These are phyloP conservation scores for Ischnura elegans DNA, from an alignment of 2,888 invertebrate species.

Conservation along the genomic window DNA sequence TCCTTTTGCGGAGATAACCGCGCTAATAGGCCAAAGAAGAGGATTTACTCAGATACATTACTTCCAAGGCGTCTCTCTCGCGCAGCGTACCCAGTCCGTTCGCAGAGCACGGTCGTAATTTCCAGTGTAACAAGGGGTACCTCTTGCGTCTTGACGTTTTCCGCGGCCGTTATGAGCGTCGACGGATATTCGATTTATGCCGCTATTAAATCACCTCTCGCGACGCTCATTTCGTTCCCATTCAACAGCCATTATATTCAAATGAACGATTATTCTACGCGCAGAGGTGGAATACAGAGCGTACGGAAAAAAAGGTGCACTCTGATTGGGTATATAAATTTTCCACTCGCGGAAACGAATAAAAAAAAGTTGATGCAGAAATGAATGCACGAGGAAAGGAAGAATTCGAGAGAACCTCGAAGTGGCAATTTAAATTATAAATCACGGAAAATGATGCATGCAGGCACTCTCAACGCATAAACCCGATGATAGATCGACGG, in stretches of 20 bases:
- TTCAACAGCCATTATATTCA: background rate
- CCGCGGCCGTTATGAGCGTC: background rate
- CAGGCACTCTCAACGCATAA: no score
- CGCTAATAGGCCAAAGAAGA: background rate
- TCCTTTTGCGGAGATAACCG: background rate
- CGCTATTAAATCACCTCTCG: background rate
- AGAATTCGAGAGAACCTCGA: no score
- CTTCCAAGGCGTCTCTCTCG: background rate
- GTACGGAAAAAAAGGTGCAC: no score
- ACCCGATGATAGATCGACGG: no score
- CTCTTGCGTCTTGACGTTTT: background rate
- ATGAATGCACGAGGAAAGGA: no score
- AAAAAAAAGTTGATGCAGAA: no score
- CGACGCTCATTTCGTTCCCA: background rate
- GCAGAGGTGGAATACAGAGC: background rate
- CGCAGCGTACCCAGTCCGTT: background rate
- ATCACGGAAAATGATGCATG: no score
- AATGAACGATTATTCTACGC: background rate
- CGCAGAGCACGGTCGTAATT: background rate
- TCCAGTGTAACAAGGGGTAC: background rate
- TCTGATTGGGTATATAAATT: no score
- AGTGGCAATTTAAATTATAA: no score
- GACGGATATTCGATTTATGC: background rate
- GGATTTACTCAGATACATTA: background rate
- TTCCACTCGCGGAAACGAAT: no score